These are phyloP conservation scores for Epizoanthus scotinus DNA, from an alignment of 92 coral and sea anemone species.

Conservation along the genomic window DNA sequence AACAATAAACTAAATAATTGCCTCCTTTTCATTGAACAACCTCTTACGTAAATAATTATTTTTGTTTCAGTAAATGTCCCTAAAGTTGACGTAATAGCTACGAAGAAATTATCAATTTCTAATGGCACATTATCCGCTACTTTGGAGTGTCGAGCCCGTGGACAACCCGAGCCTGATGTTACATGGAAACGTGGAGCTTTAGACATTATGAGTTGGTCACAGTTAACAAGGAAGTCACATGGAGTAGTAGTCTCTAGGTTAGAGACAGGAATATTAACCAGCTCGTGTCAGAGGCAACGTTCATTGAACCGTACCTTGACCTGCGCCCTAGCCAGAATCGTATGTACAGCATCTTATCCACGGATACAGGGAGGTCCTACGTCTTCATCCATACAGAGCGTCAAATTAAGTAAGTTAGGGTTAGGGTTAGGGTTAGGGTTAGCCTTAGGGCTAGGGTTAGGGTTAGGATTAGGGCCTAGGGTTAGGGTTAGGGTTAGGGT, in stretches of 20 bases:
- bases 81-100: background rate
- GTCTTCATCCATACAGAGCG: background rate
- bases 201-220: background rate
- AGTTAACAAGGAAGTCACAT: background rate
- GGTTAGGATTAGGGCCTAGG: too few relatives aligned
- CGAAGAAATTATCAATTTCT: too few relatives aligned
- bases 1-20: too few relatives aligned
- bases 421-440: too few relatives aligned
- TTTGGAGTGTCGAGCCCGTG: constrained; percentile 5
- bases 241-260: background rate
- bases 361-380: background rate
- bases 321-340: background rate
- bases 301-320: background rate
- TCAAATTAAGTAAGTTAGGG: constrained; percentile 5
- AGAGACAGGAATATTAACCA: background rate
- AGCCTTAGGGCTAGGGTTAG: too few relatives aligned
- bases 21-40: too few relatives aligned
- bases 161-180: constrained; percentile 1
- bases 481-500: too few relatives aligned
- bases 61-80: background rate
- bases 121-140: background rate
- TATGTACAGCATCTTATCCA: background rate
- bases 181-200: background rate
- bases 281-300: background rate
- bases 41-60: too few relatives aligned